Conservation (phyloP, 2,888 invertebrate genomes). For the Prenolepis imparis region DNA sequence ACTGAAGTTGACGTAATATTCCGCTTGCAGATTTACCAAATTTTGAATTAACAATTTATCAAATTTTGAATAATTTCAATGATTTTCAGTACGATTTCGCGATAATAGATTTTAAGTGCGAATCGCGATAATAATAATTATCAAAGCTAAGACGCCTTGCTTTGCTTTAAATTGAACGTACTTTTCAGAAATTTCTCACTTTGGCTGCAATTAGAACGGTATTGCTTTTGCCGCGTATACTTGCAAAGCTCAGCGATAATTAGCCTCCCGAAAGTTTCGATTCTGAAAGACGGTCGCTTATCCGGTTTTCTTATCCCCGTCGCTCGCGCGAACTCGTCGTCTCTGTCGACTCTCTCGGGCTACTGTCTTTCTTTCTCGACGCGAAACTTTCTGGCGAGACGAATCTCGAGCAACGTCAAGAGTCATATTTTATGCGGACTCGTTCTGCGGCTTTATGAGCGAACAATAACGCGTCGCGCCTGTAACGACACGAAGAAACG, state of each 20-base stretch:
- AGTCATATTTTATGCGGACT: conserved; percentile 67
- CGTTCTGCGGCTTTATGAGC: conserved; percentile 54
- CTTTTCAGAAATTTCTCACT: conserved; percentile 41
- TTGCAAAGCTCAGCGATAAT: conserved; percentile 62
- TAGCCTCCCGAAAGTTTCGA: conserved; percentile 59
- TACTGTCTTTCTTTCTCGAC: conserved; percentile 33
- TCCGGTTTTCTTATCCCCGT: conserved; percentile 17
- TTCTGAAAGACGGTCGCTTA: conserved; percentile 57
- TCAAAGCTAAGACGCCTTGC: not conserved
- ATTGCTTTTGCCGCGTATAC: conserved; percentile 44
- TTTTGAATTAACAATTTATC: not conserved
- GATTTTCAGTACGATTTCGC: not conserved
- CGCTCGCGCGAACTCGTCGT: not conserved
- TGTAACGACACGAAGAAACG: conserved; percentile 43
- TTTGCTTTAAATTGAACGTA: conserved; percentile 32
- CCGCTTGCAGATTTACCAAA: not conserved
- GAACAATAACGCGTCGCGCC: conserved; percentile 65
- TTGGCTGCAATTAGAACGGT: conserved; percentile 62
- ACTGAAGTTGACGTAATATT: not conserved
- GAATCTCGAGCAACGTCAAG: conserved; percentile 25
- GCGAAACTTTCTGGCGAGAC: conserved; percentile 54
- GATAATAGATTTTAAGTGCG: too few species aligned
- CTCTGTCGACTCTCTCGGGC: not conserved
- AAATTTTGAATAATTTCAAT: not conserved
- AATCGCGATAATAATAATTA: not conserved